phyloP scores from a whole-genome alignment of 2,113 vertebrate genomes.

The Brachyhypopomus occidentalis region DNA sequence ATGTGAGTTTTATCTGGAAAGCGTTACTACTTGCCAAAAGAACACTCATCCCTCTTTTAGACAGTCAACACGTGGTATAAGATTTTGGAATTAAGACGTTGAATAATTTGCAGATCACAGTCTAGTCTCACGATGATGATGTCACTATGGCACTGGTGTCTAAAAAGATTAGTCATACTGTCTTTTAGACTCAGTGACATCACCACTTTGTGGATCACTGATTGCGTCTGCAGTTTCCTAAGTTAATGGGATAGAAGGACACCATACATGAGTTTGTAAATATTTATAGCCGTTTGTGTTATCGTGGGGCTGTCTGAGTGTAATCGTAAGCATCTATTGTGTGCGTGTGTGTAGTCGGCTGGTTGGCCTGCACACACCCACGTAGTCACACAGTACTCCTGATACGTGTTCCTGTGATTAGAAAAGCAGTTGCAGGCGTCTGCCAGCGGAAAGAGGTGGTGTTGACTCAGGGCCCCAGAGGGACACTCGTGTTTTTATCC shows the following conservation, averaged over 20 bases:
- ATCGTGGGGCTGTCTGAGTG: neutral
- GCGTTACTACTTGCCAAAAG: slow-evolving; percentile 46
- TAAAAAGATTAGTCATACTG: slow-evolving; percentile 56
- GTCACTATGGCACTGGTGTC: slow-evolving; percentile 51
- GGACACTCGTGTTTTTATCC: slow-evolving; percentile 67
- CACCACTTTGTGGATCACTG: slow-evolving; percentile 55
- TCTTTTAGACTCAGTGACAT: slow-evolving; percentile 52
- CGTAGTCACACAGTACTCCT: slow-evolving; percentile 52
- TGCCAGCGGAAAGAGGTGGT: slow-evolving; percentile 65
- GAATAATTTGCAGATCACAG: slow-evolving; percentile 55
- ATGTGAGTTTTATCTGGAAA: slow-evolving; percentile 58
- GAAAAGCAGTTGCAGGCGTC: slow-evolving; percentile 76
- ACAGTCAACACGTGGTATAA: slow-evolving; percentile 52
- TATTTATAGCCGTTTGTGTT: slow-evolving; percentile 21
- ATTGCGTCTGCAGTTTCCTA: slow-evolving; percentile 41
- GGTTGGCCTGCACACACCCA: slow-evolving; percentile 30
- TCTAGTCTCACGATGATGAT: slow-evolving; percentile 48
- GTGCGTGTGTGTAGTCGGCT: slow-evolving; percentile 33
- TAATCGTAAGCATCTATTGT: neutral
- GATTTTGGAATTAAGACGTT: slow-evolving; percentile 50
- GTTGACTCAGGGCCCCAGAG: slow-evolving; percentile 72
- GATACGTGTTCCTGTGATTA: slow-evolving; percentile 79
- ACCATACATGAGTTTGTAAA: slow-evolving; percentile 22
- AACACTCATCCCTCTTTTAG: slow-evolving; percentile 54
- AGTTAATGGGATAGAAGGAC: slow-evolving; percentile 1